Evolutionary conservation across 2,113 vertebrate genomes (phyloP).

Genomic region (Deroptyus accipitrinus): DNA sequence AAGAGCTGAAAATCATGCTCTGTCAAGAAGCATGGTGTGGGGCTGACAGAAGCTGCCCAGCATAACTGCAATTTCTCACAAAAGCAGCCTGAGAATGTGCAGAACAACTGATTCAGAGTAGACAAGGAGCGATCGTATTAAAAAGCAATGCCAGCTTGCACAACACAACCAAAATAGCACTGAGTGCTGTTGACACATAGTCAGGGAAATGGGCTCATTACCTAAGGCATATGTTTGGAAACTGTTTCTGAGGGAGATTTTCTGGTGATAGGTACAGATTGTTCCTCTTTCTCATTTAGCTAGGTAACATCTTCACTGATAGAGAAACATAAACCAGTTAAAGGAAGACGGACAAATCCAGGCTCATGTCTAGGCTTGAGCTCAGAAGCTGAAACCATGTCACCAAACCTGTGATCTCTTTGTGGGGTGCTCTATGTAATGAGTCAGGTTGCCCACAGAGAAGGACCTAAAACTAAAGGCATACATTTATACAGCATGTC

Average conservation of each 20-base stretch:
- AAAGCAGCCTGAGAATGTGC: background rate
- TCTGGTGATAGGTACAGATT: conserved; percentile 39
- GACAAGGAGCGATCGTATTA: background rate
- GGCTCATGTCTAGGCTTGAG: background rate
- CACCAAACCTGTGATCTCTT: background rate
- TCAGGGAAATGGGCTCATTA: conserved; percentile 36
- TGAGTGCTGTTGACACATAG: conserved; percentile 18
- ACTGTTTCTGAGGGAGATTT: conserved; percentile 24
- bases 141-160: conserved; percentile 35
- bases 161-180: conserved; percentile 42
- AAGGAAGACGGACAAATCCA: background rate
- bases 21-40: background rate
- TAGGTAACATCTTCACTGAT: conserved; percentile 38
- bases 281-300: conserved; percentile 25
- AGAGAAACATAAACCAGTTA: background rate
- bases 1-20: background rate
- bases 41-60: background rate
- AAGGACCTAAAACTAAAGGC: background rate
- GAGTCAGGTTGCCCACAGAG: background rate
- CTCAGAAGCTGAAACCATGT: background rate
- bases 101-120: conserved; percentile 28
- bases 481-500: background rate
- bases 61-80: background rate
- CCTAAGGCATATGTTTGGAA: conserved; percentile 59
- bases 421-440: background rate